These are phyloP conservation scores for Drosophila sproati DNA, from an alignment of 1,140 invertebrate species.

Conservation along the genomic window DNA sequence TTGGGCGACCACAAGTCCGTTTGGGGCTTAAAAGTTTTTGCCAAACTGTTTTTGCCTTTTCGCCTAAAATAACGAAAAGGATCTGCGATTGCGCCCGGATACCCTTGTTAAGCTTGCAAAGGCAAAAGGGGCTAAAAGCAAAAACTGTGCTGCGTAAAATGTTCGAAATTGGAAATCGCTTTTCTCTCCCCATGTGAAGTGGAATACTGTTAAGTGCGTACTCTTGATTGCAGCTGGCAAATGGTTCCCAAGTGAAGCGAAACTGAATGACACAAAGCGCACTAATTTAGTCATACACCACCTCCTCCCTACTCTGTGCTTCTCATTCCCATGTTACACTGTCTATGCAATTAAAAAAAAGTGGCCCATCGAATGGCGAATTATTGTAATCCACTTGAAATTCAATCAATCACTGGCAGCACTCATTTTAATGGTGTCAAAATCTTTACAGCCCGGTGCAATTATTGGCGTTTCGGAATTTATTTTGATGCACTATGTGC, in stretches of 20 bases:
- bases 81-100: conserved; percentile 51
- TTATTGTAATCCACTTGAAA: conserved; percentile 77
- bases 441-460: conserved; percentile 47
- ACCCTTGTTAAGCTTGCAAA: conserved; percentile 69
- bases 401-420: conserved; percentile 51
- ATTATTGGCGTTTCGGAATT: conserved; percentile 36
- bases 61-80: conserved; percentile 63
- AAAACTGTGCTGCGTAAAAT: conserved; percentile 60
- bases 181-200: conserved; percentile 18
- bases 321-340: conserved; percentile 1
- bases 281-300: conserved; percentile 60
- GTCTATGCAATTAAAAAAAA: conserved; percentile 16
- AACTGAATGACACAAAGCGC: conserved; percentile 79
- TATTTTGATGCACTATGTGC: too few species aligned
- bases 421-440: conserved; percentile 29
- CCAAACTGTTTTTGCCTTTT: conserved; percentile 54
- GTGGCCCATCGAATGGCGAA: conserved; percentile 40
- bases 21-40: conserved; percentile 51
- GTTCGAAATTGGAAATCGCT: conserved; percentile 68
- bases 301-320: neutral
- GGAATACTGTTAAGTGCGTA: conserved; percentile 67
- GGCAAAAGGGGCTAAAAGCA: conserved; percentile 58
- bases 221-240: conserved; percentile 72
- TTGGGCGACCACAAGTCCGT: conserved; percentile 41
- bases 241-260: conserved; percentile 70